Base-by-base conservation (phyloP, 2,797 vertebrate species). In the Artibeus jamaicensis region DNA sequence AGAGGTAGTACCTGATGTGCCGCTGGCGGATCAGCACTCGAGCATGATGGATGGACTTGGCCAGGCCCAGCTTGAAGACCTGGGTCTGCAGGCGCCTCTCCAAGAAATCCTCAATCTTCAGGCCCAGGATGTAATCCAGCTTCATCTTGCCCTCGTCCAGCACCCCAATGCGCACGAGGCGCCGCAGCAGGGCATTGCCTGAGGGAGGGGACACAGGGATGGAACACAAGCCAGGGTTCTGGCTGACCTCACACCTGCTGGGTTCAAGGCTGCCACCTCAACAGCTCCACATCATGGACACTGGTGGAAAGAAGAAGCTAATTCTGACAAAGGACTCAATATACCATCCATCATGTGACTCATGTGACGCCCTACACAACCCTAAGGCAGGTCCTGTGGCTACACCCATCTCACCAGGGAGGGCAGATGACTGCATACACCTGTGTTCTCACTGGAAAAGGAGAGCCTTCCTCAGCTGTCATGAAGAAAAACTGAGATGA, bases 141-240 rank as follows among this genome's bases (percentile, higher is more conserved):
- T 99, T 99, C 99, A 99, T 99, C 98, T 99, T 99, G 91, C 99
- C 99, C 98, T 99, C 99, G 7, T 99, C 99, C 94, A 99, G 98
- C 97, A 99, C 99, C 50, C 99, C 99, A 0, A 99, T 99, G 32
- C 99, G 99, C 96, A 99, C 99, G 65, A 99, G 98, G 84, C 99
- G 98, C 42, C 99, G 99, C 96, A 99, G 98, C 96, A 99, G 98
- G 46, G 99, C 99, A 12, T 99, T 99, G 79, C 99, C 99, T 99
- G 90, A 4, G 1, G 9, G 8, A 1, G 6, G 5, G 15, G 3
- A 18, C 18, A 15, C 62, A 6, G 9, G 9, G 2, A 62, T 32
- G 59, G 59, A 32, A 9, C 10, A 65, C 0, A 32, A 26, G 12
- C 32, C 11, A 12, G 24, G 22, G 5, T 4, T 32, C 14, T n/a